These are phyloP conservation scores for Pseudorectes ferrugineus DNA, from an alignment of 2,113 vertebrate species.

Conservation along the genomic window DNA sequence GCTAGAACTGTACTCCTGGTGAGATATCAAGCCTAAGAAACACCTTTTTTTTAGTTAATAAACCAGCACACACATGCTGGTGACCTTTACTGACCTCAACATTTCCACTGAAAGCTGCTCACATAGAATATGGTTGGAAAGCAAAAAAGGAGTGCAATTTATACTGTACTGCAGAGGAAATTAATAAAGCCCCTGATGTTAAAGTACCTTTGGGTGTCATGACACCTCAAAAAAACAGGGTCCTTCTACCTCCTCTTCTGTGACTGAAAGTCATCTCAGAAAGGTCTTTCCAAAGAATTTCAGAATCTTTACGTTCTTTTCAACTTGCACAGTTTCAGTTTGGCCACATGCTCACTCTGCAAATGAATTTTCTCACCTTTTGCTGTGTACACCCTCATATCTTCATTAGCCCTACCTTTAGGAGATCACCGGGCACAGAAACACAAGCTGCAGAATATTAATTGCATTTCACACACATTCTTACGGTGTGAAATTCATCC, in stretches of 20 bases:
- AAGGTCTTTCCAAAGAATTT: not conserved
- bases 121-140: not conserved
- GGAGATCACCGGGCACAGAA: not conserved
- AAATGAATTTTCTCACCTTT: conserved; percentile 21
- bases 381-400: not conserved
- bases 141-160: not conserved
- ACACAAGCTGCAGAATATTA: not conserved
- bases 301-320: not conserved
- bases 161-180: not conserved
- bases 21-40: not conserved
- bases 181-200: not conserved
- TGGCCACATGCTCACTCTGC: not conserved
- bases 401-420: not conserved
- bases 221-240: not conserved
- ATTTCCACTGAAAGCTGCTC: not conserved
- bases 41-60: not conserved
- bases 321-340: not conserved
- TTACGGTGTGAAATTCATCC: not conserved
- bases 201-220: not conserved
- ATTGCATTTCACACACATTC: not conserved
- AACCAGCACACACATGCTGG: not conserved
- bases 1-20: not conserved
- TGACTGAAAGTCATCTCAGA: not conserved
- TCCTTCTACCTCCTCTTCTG: not conserved
- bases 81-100: not conserved